Percentiles rank a stretch among this genome's conserved stretches.
phyloP scores from a whole-genome alignment of 2,113 vertebrate genomes.

The mouse (Mus musculus) region GRCm39 chr10:113916501-113917000 shows the following conservation, averaged over 20 bases:
- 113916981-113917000: not conserved
- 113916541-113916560: not conserved
- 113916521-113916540: not conserved
- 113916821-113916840: not conserved
- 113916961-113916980: not conserved
- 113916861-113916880: not conserved
- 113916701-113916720: not conserved
- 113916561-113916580: too few species aligned
- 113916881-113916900: not conserved
- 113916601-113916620: not conserved
- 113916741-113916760: not conserved
- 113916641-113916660: not conserved
- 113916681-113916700: not conserved
- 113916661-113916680: not conserved
- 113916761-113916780: not conserved
- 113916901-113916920: not conserved
- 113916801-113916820: not conserved
- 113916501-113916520: not conserved
- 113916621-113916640: not conserved
- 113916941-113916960: not conserved
- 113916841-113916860: not conserved
- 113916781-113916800: not conserved
- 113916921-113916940: conserved; percentile 24
- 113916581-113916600: not conserved
- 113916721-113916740: not conserved